A percentile compares a stretch with the other conserved stretches of the same genome.
Conservation (phyloP, 2,797 vertebrate species). For the Alauda arvensis region DNA sequence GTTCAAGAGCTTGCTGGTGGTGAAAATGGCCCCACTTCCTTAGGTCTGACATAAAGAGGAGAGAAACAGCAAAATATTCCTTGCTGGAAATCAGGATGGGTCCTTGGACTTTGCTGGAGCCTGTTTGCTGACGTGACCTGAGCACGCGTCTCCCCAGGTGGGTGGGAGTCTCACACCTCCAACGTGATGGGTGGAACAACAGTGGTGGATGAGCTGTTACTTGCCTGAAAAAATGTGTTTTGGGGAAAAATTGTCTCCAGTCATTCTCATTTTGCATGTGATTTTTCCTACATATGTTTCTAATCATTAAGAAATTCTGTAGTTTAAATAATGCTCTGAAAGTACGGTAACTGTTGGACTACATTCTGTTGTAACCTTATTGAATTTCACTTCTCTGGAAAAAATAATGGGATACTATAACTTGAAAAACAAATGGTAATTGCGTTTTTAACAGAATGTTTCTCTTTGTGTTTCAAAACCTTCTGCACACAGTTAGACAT, state of each 20-base stretch:
- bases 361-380: constrained; percentile 70
- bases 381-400: constrained; percentile 66
- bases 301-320: constrained; percentile 69
- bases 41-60: not conserved
- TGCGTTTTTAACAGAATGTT: constrained; percentile 69
- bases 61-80: not conserved
- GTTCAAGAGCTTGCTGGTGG: not conserved
- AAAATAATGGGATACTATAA: constrained; percentile 67
- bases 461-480: constrained; percentile 69
- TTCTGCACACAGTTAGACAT: constrained; percentile 69
- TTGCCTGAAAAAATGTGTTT: constrained; percentile 20
- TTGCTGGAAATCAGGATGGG: not conserved
- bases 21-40: not conserved
- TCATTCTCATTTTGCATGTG: constrained; percentile 61
- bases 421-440: constrained; percentile 69
- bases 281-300: constrained; percentile 65
- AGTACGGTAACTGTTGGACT: constrained; percentile 66
- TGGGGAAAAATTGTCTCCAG: constrained; percentile 35
- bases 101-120: not conserved
- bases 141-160: rapidly evolving
- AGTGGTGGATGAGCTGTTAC: constrained; percentile 42
- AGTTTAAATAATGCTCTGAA: constrained; percentile 65
- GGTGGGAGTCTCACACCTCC: constrained; percentile 3
- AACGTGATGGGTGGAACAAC: not conserved
- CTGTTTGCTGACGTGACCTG: not conserved